Base-by-base conservation (phyloP, 23 tunicate species). In the Ciona savignyi region DNA sequence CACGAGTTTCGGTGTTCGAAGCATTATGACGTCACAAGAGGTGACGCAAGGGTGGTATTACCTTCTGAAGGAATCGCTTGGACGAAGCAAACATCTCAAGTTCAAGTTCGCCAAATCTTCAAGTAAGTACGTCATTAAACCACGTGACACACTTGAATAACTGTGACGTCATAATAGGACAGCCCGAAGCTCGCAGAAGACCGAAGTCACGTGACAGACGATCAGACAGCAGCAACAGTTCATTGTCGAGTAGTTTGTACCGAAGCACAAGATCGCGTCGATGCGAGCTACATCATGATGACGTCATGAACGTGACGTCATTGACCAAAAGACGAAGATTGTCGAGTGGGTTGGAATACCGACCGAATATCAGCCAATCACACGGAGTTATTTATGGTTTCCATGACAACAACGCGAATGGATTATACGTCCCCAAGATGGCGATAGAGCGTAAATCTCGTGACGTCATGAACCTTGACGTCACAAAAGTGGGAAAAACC, bases 1-100 rank as follows among this genome's bases (percentile, higher is more conserved):
- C 33, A 82, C 61, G 80, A 82, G 87, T 42, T 82, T 82, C 65
- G 87, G 87, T 30, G 33, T 82, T 2, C 49, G 72, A 28, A 75
- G 42, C 27, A 67, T 82, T 25, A 25, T 74, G 25, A 66, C 31
- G 1, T 4, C 11, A 24, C 70, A 74, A 56, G 80, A 74, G 62
- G 87, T 82, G 1, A 1, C 67, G 1, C 87, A 82, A 32, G 87
- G 87, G 1, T 82, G 87, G 87, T 82, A 74, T 60, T 82, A 82
- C 33, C 56, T 82, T 33, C 87, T 82, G n/a, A 49, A 35, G 1
- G 80, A 82, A 68, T 56, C 75, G n/a, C 28, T 74, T 60, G 87
- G 87, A 4, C 35, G 87, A 34, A 74, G 33, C 26, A 74, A 68
- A 56, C 80, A 74, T 28, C 70, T 82, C 1, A 72, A 72, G 35